Conservation (phyloP, 2,113 vertebrate genomes). For the Pollimyrus isidori region DNA sequence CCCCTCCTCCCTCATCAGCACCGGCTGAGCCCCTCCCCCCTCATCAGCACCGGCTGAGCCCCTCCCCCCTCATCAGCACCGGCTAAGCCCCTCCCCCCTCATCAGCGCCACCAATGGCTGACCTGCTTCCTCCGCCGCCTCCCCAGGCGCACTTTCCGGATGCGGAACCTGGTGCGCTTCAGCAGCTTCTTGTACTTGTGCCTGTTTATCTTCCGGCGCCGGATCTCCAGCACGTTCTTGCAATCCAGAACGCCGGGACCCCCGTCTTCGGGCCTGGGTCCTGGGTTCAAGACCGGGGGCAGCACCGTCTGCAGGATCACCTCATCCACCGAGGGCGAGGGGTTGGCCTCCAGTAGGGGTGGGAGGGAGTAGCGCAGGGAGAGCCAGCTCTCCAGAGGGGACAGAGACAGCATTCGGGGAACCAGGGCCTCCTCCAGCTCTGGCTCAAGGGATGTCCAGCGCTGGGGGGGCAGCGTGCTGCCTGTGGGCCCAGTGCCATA, state of each 20-base stretch:
- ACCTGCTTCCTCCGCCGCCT: conserved; percentile 69
- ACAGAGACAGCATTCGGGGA: conserved; percentile 82
- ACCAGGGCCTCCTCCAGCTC: conserved; percentile 80
- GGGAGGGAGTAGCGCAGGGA: conserved; percentile 70
- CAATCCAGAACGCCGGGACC: conserved; percentile 50
- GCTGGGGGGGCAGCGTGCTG: conserved; percentile 51
- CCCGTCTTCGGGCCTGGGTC: conserved; percentile 40
- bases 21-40: not conserved
- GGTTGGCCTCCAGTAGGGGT: conserved; percentile 40
- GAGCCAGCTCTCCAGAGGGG: conserved; percentile 87
- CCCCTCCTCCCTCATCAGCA: conserved; percentile 62
- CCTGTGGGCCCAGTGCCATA: conserved; percentile 58
- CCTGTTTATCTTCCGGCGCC: conserved; percentile 83
- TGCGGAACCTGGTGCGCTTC: conserved; percentile 73
- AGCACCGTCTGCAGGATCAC: conserved; percentile 36
- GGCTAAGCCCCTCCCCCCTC: not conserved
- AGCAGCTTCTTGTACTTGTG: conserved; percentile 86
- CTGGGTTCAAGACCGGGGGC: conserved; percentile 39
- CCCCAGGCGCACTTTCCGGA: conserved; percentile 60
- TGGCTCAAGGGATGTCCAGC: conserved; percentile 57
- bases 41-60: not conserved
- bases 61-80: not conserved
- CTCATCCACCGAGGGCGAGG: conserved; percentile 42
- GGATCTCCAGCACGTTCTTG: conserved; percentile 80
- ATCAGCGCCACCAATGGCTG: conserved; percentile 4